phyloP scores from a whole-genome alignment of 2,113 vertebrate genomes.

The Chionis minor region DNA sequence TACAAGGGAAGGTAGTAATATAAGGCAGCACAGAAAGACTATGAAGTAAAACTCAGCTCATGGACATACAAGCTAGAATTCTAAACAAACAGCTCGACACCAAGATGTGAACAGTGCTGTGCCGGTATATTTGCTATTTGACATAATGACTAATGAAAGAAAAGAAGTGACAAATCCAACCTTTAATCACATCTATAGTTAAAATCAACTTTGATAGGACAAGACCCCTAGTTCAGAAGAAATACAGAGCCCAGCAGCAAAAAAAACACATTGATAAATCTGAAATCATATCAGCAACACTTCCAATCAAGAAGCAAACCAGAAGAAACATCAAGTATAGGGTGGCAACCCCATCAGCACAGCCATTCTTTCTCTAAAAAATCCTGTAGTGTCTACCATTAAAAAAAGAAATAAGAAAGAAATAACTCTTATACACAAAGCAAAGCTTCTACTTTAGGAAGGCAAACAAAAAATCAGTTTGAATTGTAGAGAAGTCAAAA shows the following conservation, averaged over 20 bases:
- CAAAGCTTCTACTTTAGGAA: background rate
- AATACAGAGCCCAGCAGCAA: background rate
- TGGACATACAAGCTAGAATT: background rate
- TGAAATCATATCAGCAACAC: background rate
- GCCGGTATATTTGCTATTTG: background rate
- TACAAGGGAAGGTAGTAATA: background rate
- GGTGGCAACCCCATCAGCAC: background rate
- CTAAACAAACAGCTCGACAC: background rate
- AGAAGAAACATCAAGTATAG: background rate
- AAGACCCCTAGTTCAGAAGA: background rate
- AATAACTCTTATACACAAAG: background rate
- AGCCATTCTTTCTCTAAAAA: background rate
- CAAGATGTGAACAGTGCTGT: accelerated
- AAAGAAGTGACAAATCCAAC: background rate
- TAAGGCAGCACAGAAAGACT: background rate
- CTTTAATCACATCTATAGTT: background rate
- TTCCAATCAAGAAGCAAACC: background rate
- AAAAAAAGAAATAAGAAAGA: background rate
- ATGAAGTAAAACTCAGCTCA: background rate
- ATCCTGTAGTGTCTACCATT: background rate
- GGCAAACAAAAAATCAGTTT: background rate
- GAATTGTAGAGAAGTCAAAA: background rate
- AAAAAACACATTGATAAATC: background rate
- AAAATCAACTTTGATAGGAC: background rate
- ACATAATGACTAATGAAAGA: background rate